These are phyloP conservation scores for Sterrhoptilus dennistouni DNA, from an alignment of 2,113 vertebrate species.

Conservation along the genomic window DNA sequence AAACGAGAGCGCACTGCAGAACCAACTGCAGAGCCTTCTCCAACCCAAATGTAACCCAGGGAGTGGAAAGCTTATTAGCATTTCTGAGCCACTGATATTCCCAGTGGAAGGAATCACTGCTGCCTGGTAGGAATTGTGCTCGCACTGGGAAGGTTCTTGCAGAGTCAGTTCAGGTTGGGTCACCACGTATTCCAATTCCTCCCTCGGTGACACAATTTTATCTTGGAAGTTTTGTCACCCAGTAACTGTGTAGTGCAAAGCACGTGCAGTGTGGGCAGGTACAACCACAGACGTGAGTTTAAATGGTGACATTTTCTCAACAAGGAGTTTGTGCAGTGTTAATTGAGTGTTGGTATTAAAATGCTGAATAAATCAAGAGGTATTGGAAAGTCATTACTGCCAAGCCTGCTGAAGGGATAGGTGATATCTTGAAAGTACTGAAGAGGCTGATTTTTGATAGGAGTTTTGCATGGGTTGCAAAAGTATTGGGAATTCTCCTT, in stretches of 20 bases:
- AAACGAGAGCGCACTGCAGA: rapidly evolving
- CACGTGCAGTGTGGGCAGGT: background rate
- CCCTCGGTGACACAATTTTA: background rate
- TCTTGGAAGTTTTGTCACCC: background rate
- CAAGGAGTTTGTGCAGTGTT: background rate
- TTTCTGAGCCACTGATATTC: background rate
- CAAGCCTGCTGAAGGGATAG: background rate
- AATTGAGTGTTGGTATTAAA: background rate
- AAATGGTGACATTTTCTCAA: background rate
- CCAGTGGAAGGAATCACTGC: background rate
- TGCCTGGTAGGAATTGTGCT: background rate
- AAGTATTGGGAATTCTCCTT: background rate
- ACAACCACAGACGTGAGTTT: background rate
- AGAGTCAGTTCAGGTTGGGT: background rate
- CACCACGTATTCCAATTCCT: background rate
- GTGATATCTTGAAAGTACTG: background rate
- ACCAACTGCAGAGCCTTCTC: background rate
- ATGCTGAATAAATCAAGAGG: background rate
- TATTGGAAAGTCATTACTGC: background rate
- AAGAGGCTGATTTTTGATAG: background rate
- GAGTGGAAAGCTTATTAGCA: background rate
- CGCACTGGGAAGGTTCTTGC: background rate
- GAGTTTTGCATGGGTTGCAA: background rate
- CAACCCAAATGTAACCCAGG: background rate
- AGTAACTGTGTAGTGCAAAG: background rate